Evolutionary conservation across 2,113 vertebrate genomes (phyloP).

Genomic region (Caranx ignobilis): DNA sequence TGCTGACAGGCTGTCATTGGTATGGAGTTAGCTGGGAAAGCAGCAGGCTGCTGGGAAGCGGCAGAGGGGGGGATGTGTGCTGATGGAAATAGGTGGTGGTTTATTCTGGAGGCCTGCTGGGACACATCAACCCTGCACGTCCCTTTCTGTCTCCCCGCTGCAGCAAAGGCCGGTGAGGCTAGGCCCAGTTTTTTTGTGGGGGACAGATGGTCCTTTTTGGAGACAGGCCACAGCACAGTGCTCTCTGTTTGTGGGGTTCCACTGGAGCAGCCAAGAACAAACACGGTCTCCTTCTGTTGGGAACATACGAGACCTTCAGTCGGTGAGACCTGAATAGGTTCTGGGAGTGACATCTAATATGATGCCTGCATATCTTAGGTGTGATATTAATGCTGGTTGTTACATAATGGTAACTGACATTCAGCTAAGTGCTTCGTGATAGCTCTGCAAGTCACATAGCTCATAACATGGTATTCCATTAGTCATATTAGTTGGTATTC

Average conservation of each 20-base stretch:
- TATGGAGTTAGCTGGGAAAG: conserved; percentile 44
- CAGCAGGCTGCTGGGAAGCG: conserved; percentile 56
- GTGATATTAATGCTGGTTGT: conserved; percentile 19
- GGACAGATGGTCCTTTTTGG: conserved; percentile 84
- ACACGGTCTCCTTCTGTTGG: conserved; percentile 76
- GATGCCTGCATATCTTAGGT: conserved; percentile 15
- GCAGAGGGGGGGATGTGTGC: conserved; percentile 41
- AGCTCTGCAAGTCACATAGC: conserved; percentile 4
- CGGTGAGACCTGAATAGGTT: conserved; percentile 32
- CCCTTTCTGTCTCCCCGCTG: conserved; percentile 48
- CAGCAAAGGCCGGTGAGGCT: conserved; percentile 46
- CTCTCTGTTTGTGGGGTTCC: conserved; percentile 68
- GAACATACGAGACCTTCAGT: conserved; percentile 57
- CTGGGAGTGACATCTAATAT: conserved; percentile 48
- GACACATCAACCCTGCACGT: conserved; percentile 71
- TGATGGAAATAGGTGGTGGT: conserved; percentile 76
- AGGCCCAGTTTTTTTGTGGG: conserved; percentile 57
- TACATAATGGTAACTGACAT: conserved; percentile 36
- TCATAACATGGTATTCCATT: conserved; percentile 28
- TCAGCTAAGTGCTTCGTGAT: conserved; percentile 27
- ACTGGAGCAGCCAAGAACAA: conserved; percentile 74
- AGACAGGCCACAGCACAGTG: conserved; percentile 72
- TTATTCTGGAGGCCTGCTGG: conserved; percentile 74
- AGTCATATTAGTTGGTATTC: conserved; percentile 22
- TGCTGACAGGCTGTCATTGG: conserved; percentile 61